Conservation (phyloP, 2,888 invertebrate species). For the Pammene aurita region DNA sequence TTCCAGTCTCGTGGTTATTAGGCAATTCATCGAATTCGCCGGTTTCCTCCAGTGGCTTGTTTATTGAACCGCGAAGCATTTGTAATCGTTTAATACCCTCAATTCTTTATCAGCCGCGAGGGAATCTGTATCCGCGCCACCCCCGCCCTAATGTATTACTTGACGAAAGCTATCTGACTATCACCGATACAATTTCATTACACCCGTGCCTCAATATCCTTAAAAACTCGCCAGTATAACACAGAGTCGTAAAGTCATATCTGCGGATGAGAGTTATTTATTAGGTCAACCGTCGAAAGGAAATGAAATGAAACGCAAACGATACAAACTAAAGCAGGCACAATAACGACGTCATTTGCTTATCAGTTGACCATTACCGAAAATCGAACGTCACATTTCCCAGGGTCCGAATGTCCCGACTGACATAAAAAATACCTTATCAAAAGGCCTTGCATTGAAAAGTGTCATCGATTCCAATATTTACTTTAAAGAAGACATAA, state of each 20-base stretch:
- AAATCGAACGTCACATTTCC: constrained; percentile 82
- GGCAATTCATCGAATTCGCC: constrained; percentile 75
- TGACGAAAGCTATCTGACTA: constrained; percentile 75
- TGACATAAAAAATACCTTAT: constrained; percentile 80
- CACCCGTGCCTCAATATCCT: constrained; percentile 24
- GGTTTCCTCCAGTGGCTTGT: constrained; percentile 71
- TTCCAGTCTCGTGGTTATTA: constrained; percentile 50
- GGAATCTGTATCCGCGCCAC: constrained; percentile 64
- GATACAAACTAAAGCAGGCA: constrained; percentile 74
- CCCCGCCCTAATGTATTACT: constrained; percentile 71
- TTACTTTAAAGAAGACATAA: constrained; percentile 77
- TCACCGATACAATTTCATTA: constrained; percentile 50
- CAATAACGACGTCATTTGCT: constrained; percentile 82
- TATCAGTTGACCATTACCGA: constrained; percentile 83
- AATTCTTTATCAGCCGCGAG: constrained; percentile 80
- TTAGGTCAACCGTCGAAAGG: constrained; percentile 28
- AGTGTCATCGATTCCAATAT: constrained; percentile 76
- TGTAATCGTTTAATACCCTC: constrained; percentile 84
- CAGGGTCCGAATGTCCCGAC: constrained; percentile 72
- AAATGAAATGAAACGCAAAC: constrained; percentile 62
- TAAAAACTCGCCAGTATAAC: constrained; percentile 21
- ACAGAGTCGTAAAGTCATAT: constrained; percentile 20
- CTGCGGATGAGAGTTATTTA: constrained; percentile 19
- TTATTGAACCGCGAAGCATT: constrained; percentile 83
- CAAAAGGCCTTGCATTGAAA: constrained; percentile 70